Conservation (phyloP, 2,797 vertebrate genomes). For the Aulostomus chinensis region DNA sequence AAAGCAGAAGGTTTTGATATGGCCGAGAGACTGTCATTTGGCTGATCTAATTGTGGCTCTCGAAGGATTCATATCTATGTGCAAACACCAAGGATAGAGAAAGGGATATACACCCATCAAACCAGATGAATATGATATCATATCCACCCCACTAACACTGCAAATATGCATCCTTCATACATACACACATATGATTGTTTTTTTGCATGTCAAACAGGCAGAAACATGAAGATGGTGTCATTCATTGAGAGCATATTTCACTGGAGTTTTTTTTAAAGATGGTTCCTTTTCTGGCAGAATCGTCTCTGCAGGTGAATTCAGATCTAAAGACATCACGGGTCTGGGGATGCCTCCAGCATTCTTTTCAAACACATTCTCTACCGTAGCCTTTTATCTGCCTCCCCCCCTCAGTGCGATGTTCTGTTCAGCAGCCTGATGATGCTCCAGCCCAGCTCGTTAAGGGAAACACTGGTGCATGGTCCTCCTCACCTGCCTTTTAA, state of each 20-base stretch:
- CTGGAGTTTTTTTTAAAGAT: constrained; percentile 61
- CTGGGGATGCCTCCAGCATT: constrained; percentile 59
- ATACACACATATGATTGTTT: constrained; percentile 9
- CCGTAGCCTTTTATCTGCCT: constrained; percentile 57
- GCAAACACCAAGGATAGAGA: constrained; percentile 55
- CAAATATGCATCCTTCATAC: constrained; percentile 10
- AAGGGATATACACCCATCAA: constrained; percentile 54
- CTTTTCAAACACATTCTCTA: constrained; percentile 69
- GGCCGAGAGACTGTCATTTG: constrained; percentile 69
- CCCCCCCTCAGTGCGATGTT: constrained; percentile 21
- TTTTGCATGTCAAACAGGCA: constrained; percentile 7
- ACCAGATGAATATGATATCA: constrained; percentile 60
- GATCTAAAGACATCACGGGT: constrained; percentile 62
- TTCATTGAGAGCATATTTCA: constrained; percentile 39
- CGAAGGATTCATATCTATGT: constrained; percentile 66
- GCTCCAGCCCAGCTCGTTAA: constrained; percentile 69
- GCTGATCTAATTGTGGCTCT: constrained; percentile 70
- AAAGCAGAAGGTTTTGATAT: constrained; percentile 73
- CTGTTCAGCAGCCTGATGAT: constrained; percentile 50
- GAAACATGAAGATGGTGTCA: constrained; percentile 3
- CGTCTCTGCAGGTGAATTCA: constrained; percentile 65
- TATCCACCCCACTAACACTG: constrained; percentile 24
- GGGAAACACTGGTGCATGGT: constrained; percentile 68
- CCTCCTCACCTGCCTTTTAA: constrained; percentile 73
- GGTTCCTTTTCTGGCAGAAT: constrained; percentile 65